Evolutionary conservation across 2,113 vertebrate genomes (phyloP).

Genomic region (Pseudopodoces humilis): DNA sequence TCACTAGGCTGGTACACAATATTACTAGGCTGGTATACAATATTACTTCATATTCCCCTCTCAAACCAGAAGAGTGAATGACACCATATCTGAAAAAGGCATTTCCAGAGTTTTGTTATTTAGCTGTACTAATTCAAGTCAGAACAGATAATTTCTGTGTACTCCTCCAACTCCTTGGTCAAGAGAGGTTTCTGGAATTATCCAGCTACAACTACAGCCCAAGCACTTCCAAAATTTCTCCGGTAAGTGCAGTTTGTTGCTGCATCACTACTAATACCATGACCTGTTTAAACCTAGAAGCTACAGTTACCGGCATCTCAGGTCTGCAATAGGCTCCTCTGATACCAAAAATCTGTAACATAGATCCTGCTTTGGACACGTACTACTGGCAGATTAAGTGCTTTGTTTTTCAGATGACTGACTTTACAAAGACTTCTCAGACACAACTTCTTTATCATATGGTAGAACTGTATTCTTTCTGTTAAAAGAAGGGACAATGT

Average conservation of each 20-base stretch:
- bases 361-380: not conserved
- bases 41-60: not conserved
- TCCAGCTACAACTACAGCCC: not conserved
- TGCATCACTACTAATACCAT: not conserved
- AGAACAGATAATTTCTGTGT: not conserved
- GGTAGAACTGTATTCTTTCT: not conserved
- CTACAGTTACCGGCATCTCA: not conserved
- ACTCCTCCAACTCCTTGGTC: not conserved
- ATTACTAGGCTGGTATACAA: not conserved
- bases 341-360: not conserved
- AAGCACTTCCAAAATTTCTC: not conserved
- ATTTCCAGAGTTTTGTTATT: not conserved
- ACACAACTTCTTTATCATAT: not conserved
- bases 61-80: not conserved
- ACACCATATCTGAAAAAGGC: not conserved
- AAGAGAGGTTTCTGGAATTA: not conserved
- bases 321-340: not conserved
- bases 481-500: not conserved
- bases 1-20: not conserved
- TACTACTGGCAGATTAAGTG: not conserved
- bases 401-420: not conserved
- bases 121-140: not conserved
- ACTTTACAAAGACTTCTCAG: not conserved
- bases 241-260: not conserved
- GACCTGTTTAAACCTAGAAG: not conserved